Conservation (phyloP, 2,113 vertebrate genomes). For the Cyphomyrus discorhynchus region DNA sequence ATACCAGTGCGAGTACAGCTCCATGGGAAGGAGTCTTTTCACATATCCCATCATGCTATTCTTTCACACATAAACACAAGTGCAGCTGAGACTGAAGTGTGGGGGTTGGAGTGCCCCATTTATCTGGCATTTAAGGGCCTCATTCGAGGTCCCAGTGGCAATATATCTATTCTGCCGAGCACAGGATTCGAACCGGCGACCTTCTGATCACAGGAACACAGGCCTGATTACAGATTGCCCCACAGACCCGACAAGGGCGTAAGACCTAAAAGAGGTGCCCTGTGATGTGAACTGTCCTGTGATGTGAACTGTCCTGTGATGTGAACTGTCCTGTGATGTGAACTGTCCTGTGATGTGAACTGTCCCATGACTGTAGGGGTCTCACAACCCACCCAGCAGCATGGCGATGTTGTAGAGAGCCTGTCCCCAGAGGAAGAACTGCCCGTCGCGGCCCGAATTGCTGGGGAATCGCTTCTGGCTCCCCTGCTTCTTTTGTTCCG, state of each 20-base stretch:
- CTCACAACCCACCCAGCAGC: constrained; percentile 74
- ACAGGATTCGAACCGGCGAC: neutral
- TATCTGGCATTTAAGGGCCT: neutral
- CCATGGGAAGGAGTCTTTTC: neutral
- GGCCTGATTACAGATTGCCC: neutral
- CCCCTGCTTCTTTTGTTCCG: constrained; percentile 78
- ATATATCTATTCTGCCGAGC: neutral
- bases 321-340: neutral
- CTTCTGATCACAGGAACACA: neutral
- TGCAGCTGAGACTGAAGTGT: neutral
- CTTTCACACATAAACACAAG: neutral
- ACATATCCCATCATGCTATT: neutral
- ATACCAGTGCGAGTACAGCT: neutral
- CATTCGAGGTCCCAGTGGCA: neutral
- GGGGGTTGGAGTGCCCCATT: neutral
- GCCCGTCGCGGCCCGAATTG: constrained; percentile 83
- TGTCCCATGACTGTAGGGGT: neutral
- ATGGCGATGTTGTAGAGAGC: constrained; percentile 85
- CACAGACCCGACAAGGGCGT: neutral
- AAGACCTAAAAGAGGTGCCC: neutral
- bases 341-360: neutral
- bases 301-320: neutral
- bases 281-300: neutral
- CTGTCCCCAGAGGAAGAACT: constrained; percentile 89
- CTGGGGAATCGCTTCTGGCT: constrained; percentile 94